Base-by-base conservation (phyloP, 2,797 vertebrate genomes). In the Gorsachius magnificus region DNA sequence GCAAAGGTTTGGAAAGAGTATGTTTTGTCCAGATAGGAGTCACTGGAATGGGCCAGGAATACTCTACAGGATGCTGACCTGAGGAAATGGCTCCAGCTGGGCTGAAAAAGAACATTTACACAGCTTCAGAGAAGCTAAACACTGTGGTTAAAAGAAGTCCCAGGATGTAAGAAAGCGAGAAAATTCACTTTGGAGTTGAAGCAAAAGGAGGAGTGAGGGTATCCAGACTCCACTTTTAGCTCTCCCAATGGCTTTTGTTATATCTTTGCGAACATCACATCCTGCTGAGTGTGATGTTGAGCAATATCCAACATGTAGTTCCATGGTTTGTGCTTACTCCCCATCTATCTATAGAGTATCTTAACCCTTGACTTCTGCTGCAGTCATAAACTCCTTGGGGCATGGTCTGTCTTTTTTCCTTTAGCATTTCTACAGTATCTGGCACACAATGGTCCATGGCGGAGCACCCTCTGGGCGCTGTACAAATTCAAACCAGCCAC, bases 331-430 rank as follows among this genome's bases (percentile, higher is more conserved):
- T 83, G 19, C 76, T 88, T 89, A 41, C 18, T 94, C 43, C 66
- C 38, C 58, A 35, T 54, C 58, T 81, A 56, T 58, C 69, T 86
- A 86, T 24, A 90, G 79, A 63, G 70, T 66, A 78, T 56, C 61
- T 95, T 88, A 93, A 72, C 31, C 46, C 54, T 90, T 89, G 46
- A 35, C 50, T 92, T 77, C 66, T 83, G 56, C 56, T 93, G 83
- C 53, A 81, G 3, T 46, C 20, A 7, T 66, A 75, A 95, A 33
- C 46, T 86, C 38, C 54, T 83, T 91, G 79, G 51, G 65, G 21
- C 24, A 15, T 17, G 10, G 17, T 61, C 63, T 92, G 66, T 17
- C 41, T 88, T 76, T 81, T 80, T 86, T 58, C 19, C 65, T 86
- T 78, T n/a, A 76, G 41, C 38, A 36, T 83, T 91, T 93, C 69